Evolutionary conservation across 2,797 vertebrate genomes (phyloP).

Genomic region (Mycteria americana): DNA sequence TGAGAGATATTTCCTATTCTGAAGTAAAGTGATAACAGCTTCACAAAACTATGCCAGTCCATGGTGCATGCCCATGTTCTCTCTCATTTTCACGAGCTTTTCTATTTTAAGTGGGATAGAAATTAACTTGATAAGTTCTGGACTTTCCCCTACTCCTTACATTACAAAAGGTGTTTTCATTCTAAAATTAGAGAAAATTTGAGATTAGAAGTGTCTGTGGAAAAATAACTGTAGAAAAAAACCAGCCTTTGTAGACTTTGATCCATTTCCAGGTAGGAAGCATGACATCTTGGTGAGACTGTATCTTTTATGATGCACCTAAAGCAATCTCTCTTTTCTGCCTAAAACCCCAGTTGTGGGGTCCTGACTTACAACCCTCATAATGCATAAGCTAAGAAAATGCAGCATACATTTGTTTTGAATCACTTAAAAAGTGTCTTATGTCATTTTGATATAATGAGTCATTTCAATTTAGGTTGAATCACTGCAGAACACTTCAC

Average conservation of each 20-base stretch:
- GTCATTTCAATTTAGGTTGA: neutral
- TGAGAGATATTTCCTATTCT: neutral
- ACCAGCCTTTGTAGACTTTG: neutral
- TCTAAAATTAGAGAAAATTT: neutral
- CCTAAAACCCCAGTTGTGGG: neutral
- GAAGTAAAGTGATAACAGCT: neutral
- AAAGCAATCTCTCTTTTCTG: neutral
- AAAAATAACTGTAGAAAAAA: neutral
- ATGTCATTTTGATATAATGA: conserved; percentile 1
- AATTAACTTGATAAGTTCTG: neutral
- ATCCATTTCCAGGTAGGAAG: neutral
- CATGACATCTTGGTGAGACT: neutral
- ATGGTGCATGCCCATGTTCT: neutral
- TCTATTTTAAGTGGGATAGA: neutral
- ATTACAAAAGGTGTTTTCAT: neutral
- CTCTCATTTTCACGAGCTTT: neutral
- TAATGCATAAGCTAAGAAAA: neutral
- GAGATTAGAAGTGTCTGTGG: neutral
- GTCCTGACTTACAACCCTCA: neutral
- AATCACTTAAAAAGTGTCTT: neutral
- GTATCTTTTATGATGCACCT: neutral
- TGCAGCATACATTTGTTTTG: neutral
- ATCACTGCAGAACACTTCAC: conserved; percentile 8
- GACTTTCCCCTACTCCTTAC: neutral
- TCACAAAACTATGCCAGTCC: neutral